Conservation (phyloP, 1,140 invertebrate genomes). For the Cydia amplana region DNA sequence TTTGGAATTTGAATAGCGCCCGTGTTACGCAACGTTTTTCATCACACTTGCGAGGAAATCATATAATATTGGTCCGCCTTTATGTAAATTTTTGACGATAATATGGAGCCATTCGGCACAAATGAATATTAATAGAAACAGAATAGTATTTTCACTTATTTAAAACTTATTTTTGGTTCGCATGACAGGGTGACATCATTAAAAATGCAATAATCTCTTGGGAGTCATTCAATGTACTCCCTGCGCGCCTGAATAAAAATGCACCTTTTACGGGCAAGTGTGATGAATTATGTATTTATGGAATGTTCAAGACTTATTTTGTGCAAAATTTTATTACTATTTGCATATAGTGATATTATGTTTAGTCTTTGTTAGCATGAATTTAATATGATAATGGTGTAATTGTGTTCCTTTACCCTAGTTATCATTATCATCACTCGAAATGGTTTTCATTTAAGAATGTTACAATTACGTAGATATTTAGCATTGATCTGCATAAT, state of each 20-base stretch:
- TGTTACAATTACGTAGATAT: constrained; percentile 42
- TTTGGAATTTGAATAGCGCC: background rate
- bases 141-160: no score
- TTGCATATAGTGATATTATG: constrained; percentile 64
- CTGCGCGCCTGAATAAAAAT: background rate
- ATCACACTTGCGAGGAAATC: background rate
- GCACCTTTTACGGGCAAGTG: background rate
- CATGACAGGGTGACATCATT: no score
- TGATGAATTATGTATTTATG: constrained; percentile 46
- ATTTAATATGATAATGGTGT: constrained; percentile 53
- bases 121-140: no score
- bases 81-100: background rate
- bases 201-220: no score
- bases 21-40: background rate
- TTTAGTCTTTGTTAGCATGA: constrained; percentile 55
- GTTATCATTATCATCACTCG: constrained; percentile 45
- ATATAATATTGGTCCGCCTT: background rate
- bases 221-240: no score
- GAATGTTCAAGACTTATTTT: constrained; percentile 60
- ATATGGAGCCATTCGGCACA: no score
- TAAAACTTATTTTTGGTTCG: no score
- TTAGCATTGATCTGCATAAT: constrained; percentile 33
- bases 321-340: constrained; percentile 57
- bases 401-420: constrained; percentile 68
- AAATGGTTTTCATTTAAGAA: constrained; percentile 57